These are phyloP conservation scores for Pegoplata infirma DNA, from an alignment of 2,888 invertebrate species.

Conservation along the genomic window DNA sequence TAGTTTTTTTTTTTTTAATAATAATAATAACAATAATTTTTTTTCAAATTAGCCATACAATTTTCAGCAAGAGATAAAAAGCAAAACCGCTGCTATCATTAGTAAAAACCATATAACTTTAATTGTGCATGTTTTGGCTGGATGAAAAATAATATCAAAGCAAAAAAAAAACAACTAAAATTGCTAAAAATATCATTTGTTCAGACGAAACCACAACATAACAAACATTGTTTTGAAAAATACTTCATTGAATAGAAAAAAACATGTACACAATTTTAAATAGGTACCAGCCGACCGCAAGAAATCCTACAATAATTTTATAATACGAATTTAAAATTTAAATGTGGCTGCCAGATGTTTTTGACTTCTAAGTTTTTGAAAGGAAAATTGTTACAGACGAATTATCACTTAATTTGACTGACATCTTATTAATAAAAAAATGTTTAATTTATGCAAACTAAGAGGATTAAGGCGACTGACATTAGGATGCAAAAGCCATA, in stretches of 20 bases:
- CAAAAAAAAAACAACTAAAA: conserved; percentile 38
- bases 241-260: conserved; percentile 54
- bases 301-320: too few species aligned
- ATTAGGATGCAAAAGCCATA: too few species aligned
- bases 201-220: conserved; percentile 57
- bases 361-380: too few species aligned
- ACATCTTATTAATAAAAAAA: too few species aligned
- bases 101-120: conserved; percentile 40
- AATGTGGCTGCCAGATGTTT: too few species aligned
- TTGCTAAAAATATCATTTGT: conserved; percentile 53
- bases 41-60: conserved; percentile 7
- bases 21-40: not conserved
- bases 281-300: not conserved
- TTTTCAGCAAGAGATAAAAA: conserved; percentile 40
- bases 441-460: too few species aligned
- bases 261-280: not conserved
- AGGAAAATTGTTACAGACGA: too few species aligned
- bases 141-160: conserved; percentile 30
- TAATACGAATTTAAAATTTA: too few species aligned
- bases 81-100: conserved; percentile 53
- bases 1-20: not conserved
- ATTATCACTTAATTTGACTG: too few species aligned
- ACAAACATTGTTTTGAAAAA: conserved; percentile 61
- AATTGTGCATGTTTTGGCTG: conserved; percentile 23
- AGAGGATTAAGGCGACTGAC: too few species aligned